Percentiles rank a stretch among this genome's conserved stretches.
phyloP scores from a whole-genome alignment of 2,113 vertebrate species.

The Alethe castanea region DNA sequence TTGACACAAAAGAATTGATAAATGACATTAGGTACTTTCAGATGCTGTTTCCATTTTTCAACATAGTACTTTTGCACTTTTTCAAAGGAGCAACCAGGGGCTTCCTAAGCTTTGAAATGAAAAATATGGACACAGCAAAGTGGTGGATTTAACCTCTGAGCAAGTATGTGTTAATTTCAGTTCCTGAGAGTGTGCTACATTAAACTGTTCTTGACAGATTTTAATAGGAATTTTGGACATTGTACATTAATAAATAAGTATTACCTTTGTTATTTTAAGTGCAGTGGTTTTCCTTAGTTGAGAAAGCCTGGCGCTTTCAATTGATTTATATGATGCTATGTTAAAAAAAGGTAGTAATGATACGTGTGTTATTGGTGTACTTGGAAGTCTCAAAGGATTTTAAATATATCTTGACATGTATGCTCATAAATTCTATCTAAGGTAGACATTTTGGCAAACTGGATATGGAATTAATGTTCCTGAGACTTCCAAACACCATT shows the following conservation, averaged over 20 bases:
- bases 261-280: constrained; percentile 56
- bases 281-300: constrained; percentile 44
- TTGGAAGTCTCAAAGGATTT: constrained; percentile 47
- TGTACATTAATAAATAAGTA: constrained; percentile 33
- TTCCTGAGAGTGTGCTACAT: neutral
- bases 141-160: neutral
- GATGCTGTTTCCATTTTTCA: neutral
- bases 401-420: constrained; percentile 47
- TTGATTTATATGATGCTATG: constrained; percentile 56
- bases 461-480: constrained; percentile 39
- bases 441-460: constrained; percentile 52
- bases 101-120: neutral
- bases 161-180: neutral
- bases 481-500: constrained; percentile 47
- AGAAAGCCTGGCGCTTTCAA: neutral
- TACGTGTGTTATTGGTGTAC: constrained; percentile 38
- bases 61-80: neutral
- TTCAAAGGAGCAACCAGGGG: neutral
- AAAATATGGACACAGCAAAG: neutral
- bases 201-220: constrained; percentile 40
- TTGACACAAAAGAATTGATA: neutral
- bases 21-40: neutral
- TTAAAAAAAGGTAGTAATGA: constrained; percentile 44
- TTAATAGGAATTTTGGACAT: constrained; percentile 41
- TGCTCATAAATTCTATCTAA: constrained; percentile 43